phyloP scores from a whole-genome alignment of 2,113 vertebrate genomes.

The Aix galericulata region DNA sequence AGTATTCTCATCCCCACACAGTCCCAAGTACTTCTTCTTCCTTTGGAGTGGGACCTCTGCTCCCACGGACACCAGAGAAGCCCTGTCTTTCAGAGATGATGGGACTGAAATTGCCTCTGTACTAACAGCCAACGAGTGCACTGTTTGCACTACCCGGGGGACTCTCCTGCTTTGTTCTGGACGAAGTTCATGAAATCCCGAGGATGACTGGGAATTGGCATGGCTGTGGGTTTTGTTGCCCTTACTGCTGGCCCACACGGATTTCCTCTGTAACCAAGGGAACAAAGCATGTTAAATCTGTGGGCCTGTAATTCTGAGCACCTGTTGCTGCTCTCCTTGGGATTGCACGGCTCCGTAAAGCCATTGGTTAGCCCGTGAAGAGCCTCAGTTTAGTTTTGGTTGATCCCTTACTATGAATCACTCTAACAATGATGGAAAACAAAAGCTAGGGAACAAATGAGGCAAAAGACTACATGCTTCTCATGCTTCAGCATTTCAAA shows the following conservation, averaged over 20 bases:
- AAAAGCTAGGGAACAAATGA: background rate
- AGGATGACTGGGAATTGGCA: background rate
- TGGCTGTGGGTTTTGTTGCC: background rate
- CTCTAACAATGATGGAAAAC: background rate
- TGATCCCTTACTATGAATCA: background rate
- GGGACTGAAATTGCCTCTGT: background rate
- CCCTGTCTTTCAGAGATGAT: background rate
- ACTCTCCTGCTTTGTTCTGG: background rate
- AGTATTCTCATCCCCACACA: background rate
- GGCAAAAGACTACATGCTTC: accelerated
- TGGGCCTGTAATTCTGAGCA: background rate
- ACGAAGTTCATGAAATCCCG: background rate
- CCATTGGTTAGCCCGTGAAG: background rate
- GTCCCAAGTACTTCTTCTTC: background rate
- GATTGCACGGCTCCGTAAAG: background rate
- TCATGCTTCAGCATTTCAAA: background rate
- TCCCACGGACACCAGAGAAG: background rate
- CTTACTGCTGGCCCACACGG: background rate
- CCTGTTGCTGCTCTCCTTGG: background rate
- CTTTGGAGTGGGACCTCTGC: background rate
- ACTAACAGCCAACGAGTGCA: background rate
- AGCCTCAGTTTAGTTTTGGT: background rate
- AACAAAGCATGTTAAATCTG: background rate
- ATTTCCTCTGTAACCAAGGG: background rate
- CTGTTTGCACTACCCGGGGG: accelerated